Conservation (phyloP, 2,113 vertebrate species). For the Brachyhypopomus occidentalis region DNA sequence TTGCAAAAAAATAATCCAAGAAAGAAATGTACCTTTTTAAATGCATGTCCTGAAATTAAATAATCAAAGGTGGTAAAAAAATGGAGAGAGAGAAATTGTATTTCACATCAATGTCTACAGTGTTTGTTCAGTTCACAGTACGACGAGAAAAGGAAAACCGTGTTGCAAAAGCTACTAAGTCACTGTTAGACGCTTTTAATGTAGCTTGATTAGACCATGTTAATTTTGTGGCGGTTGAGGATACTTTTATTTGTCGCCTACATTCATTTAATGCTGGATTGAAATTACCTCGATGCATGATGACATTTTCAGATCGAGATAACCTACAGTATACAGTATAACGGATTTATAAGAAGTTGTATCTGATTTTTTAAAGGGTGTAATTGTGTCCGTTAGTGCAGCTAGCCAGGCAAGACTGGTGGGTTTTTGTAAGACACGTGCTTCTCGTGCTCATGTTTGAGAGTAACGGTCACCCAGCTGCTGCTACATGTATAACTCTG, state of each 20-base stretch:
- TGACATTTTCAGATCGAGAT: slow-evolving; percentile 7
- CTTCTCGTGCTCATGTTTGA: background rate
- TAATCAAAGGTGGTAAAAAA: slow-evolving; percentile 56
- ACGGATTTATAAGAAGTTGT: slow-evolving; percentile 13
- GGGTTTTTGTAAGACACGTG: background rate
- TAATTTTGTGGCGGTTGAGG: slow-evolving; percentile 14
- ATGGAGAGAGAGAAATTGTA: slow-evolving; percentile 54
- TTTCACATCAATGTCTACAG: slow-evolving; percentile 29
- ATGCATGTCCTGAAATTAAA: slow-evolving; percentile 73
- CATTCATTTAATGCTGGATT: slow-evolving; percentile 19
- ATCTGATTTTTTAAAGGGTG: background rate
- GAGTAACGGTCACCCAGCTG: slow-evolving; percentile 9
- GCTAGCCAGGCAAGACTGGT: background rate
- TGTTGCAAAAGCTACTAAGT: background rate
- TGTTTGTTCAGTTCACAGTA: slow-evolving; percentile 29
- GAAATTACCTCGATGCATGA: slow-evolving; percentile 7
- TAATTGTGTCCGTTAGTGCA: background rate
- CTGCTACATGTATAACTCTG: background rate
- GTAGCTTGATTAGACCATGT: slow-evolving; percentile 34
- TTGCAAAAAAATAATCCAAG: slow-evolving; percentile 68
- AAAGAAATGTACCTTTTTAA: slow-evolving; percentile 75
- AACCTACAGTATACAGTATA: slow-evolving; percentile 9
- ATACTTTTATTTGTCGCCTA: slow-evolving; percentile 31
- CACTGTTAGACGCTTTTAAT: slow-evolving; percentile 13
- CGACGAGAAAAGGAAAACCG: background rate